phyloP scores from a whole-genome alignment of 2,888 invertebrate genomes.

The Catocala sponsa region DNA sequence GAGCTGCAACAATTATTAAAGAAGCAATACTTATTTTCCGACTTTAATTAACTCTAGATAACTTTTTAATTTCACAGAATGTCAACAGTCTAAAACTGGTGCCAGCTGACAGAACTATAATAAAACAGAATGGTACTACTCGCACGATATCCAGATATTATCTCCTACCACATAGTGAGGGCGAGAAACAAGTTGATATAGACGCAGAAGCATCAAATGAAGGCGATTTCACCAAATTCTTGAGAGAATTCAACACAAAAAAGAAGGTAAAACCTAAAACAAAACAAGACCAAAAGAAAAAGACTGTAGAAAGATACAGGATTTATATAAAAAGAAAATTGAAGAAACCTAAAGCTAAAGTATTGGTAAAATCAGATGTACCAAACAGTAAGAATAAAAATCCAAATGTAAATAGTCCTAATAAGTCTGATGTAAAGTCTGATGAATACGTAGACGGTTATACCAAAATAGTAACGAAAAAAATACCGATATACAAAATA shows the following conservation, averaged over 20 bases:
- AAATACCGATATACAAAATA: too few relatives aligned
- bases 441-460: not conserved
- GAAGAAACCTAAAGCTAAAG: not conserved
- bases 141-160: constrained; percentile 3
- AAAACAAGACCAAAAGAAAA: not conserved
- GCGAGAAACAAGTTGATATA: not conserved
- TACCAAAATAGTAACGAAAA: too few relatives aligned
- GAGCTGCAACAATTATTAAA: too few relatives aligned
- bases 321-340: constrained; percentile 18
- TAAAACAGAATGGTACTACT: constrained; percentile 14
- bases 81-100: not conserved
- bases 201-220: not conserved
- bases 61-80: constrained; percentile 6
- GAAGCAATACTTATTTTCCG: too few relatives aligned
- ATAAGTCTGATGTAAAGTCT: not conserved
- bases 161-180: not conserved
- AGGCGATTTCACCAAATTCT: not conserved
- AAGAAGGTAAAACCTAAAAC: not conserved
- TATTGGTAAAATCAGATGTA: not conserved
- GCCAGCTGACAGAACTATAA: constrained; percentile 1
- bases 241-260: constrained; percentile 1
- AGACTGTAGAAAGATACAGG: constrained; percentile 7
- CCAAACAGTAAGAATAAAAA: not conserved
- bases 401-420: not conserved
- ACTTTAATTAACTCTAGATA: too few relatives aligned